Evolutionary conservation across 2,888 invertebrate species (phyloP).

Genomic region (Laspeyria flexula): DNA sequence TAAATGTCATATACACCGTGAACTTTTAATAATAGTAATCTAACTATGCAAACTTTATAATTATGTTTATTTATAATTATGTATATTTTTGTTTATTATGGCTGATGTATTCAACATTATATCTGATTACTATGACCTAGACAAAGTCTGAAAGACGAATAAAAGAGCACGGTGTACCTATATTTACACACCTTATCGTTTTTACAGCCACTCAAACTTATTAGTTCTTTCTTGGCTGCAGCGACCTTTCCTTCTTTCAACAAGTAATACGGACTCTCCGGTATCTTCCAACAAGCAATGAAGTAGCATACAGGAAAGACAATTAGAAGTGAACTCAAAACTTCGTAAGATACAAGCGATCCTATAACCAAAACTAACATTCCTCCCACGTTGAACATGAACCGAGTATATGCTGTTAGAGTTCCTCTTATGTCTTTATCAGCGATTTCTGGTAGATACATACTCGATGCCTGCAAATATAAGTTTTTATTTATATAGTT

Average conservation of each 20-base stretch:
- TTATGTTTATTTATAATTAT: no score
- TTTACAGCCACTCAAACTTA: slow-evolving; percentile 17
- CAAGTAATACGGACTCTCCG: slow-evolving; percentile 85
- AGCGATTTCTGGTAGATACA: slow-evolving; percentile 73
- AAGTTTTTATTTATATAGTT: no score
- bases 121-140: no score
- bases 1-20: not conserved
- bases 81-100: no score
- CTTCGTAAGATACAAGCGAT: slow-evolving; percentile 51
- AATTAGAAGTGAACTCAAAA: slow-evolving; percentile 16
- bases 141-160: no score
- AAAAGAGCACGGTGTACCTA: no score
- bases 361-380: slow-evolving; percentile 66
- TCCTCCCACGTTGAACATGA: slow-evolving; percentile 66
- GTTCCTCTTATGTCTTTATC: slow-evolving; percentile 72
- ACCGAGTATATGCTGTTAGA: slow-evolving; percentile 57
- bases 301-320: slow-evolving; percentile 74
- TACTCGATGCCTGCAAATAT: slow-evolving; percentile 56
- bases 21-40: no score
- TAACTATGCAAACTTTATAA: no score
- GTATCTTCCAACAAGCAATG: slow-evolving; percentile 78
- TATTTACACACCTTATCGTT: slow-evolving; percentile 23
- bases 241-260: slow-evolving; percentile 76
- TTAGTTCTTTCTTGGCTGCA: slow-evolving; percentile 67
- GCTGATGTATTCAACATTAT: no score